Conservation (phyloP, 2,797 vertebrate genomes). For the Girardinus metallicus region DNA sequence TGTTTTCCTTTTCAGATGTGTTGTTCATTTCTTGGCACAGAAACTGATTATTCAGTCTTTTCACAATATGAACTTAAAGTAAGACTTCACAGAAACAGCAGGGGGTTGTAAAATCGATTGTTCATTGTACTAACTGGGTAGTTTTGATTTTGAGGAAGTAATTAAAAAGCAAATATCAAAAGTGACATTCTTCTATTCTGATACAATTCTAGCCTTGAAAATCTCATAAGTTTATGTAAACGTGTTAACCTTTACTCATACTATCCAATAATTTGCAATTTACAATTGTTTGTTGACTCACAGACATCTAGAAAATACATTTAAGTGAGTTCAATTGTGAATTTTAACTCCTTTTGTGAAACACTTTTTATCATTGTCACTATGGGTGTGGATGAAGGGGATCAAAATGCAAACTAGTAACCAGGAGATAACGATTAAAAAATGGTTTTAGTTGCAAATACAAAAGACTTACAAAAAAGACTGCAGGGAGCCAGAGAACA, state of each 20-base stretch:
- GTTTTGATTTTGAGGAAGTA: background rate
- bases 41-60: background rate
- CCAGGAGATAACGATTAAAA: too few species aligned
- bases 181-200: background rate
- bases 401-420: too few species aligned
- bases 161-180: background rate
- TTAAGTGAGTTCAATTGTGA: background rate
- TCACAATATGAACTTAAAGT: background rate
- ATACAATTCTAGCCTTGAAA: background rate
- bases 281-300: background rate
- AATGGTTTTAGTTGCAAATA: too few species aligned
- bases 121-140: background rate
- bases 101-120: too few species aligned
- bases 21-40: background rate
- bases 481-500: too few species aligned
- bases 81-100: background rate
- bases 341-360: background rate
- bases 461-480: too few species aligned
- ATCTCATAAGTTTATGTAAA: background rate
- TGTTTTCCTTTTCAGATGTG: background rate
- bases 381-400: too few species aligned
- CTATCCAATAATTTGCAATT: background rate
- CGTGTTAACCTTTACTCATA: background rate
- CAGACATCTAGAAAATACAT: background rate
- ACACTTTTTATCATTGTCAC: background rate